Percentiles rank a stretch among this genome's conserved stretches.
Evolutionary conservation across 1,140 invertebrate genomes (phyloP).

Genomic region (Caerostris extrusa): DNA sequence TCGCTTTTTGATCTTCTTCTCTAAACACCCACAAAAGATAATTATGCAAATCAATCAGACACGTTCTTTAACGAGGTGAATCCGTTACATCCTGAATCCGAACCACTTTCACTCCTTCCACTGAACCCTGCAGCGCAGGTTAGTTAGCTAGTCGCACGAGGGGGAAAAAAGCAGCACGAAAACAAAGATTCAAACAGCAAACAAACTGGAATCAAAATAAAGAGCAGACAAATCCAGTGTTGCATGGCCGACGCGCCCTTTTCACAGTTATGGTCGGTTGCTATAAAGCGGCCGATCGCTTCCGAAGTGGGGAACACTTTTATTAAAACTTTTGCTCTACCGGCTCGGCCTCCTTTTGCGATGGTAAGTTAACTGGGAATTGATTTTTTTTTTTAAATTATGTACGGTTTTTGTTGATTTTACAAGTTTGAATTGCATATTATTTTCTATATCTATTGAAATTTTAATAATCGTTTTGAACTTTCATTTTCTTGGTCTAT

Average conservation of each 20-base stretch:
- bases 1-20: too few relatives aligned
- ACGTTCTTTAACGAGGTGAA: neutral
- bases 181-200: conserved; percentile 21
- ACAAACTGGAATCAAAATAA: conserved; percentile 49
- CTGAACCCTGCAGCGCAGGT: conserved; percentile 54
- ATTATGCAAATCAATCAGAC: too few relatives aligned
- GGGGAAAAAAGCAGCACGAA: conserved; percentile 14
- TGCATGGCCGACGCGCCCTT: conserved; percentile 68
- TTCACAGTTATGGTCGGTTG: conserved; percentile 52
- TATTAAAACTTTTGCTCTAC: neutral
- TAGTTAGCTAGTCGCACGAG: conserved; percentile 8
- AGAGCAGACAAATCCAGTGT: conserved; percentile 17
- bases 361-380: conserved; percentile 16
- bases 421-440: too few relatives aligned
- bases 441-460: too few relatives aligned
- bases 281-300: conserved; percentile 45
- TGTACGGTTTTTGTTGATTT: too few relatives aligned
- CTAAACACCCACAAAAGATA: too few relatives aligned
- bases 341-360: neutral
- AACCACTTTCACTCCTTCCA: conserved; percentile 55
- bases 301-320: conserved; percentile 53
- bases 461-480: too few relatives aligned
- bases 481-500: too few relatives aligned
- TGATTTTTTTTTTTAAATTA: too few relatives aligned
- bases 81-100: neutral